Conservation (phyloP, 1,140 invertebrate species). For the Pseudachorutes palmiensis region DNA sequence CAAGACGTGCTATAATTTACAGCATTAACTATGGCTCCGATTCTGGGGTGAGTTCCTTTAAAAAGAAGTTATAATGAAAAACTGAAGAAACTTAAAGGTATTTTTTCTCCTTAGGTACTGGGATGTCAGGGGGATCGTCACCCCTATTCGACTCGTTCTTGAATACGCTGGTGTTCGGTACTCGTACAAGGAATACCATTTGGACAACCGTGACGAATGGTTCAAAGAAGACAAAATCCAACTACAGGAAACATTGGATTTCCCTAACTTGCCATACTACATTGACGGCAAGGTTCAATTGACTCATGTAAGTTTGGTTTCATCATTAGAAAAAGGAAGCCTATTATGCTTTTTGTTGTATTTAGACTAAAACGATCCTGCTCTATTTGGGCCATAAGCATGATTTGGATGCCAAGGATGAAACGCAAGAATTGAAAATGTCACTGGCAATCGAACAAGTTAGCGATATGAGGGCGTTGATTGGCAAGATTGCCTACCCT, state of each 20-base stretch:
- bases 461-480: background rate
- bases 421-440: background rate
- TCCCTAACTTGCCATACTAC: slow-evolving; percentile 7
- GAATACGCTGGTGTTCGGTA: background rate
- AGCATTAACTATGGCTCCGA: background rate
- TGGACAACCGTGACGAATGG: background rate
- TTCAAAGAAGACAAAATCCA: slow-evolving; percentile 2
- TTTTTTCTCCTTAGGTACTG: background rate
- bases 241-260: background rate
- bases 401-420: background rate
- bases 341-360: background rate
- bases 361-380: background rate
- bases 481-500: slow-evolving; percentile 4
- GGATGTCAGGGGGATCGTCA: background rate
- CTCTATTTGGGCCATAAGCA: slow-evolving; percentile 6
- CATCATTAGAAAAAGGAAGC: background rate
- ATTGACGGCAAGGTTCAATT: slow-evolving; percentile 3
- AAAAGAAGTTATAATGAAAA: background rate
- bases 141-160: background rate
- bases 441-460: background rate
- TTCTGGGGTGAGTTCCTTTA: background rate
- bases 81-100: background rate
- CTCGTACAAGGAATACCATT: background rate
- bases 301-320: background rate
- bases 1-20: too few species aligned